Conservation (phyloP, 2,797 vertebrate species). For the Toxotes lorentzi region DNA sequence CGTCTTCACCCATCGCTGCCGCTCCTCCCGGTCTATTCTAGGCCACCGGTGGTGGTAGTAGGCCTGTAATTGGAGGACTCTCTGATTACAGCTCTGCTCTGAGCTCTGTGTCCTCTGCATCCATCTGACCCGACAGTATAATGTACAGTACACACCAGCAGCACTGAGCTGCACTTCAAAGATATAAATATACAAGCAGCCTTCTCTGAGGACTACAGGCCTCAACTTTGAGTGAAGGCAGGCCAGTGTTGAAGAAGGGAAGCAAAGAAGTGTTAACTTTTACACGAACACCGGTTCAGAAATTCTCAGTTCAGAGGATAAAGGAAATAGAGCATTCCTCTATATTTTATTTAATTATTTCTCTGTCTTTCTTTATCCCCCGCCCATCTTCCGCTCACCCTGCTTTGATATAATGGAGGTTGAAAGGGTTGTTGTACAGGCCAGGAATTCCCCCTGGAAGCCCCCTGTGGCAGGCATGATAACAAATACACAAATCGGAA, state of each 20-base stretch:
- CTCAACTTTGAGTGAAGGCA: constrained; percentile 31
- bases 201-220: constrained; percentile 40
- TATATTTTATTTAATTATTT: not conserved
- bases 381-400: not conserved
- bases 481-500: constrained; percentile 3
- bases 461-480: constrained; percentile 12
- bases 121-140: constrained; percentile 55
- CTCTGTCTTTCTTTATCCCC: not conserved
- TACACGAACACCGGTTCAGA: constrained; percentile 6
- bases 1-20: constrained; percentile 57
- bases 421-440: not conserved
- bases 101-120: constrained; percentile 64
- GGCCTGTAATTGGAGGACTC: constrained; percentile 80
- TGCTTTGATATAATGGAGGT: constrained; percentile 16
- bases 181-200: constrained; percentile 66
- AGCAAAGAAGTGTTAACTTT: constrained; percentile 25
- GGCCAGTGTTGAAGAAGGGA: constrained; percentile 27
- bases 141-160: constrained; percentile 48
- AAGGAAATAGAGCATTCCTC: not conserved
- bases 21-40: constrained; percentile 81
- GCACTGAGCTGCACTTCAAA: constrained; percentile 43
- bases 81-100: constrained; percentile 81
- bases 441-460: not conserved
- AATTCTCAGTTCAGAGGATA: not conserved
- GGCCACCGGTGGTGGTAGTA: constrained; percentile 72